These are phyloP conservation scores for Brachyrhaphis roseni DNA, from an alignment of 2,797 vertebrate species.

Conservation along the genomic window DNA sequence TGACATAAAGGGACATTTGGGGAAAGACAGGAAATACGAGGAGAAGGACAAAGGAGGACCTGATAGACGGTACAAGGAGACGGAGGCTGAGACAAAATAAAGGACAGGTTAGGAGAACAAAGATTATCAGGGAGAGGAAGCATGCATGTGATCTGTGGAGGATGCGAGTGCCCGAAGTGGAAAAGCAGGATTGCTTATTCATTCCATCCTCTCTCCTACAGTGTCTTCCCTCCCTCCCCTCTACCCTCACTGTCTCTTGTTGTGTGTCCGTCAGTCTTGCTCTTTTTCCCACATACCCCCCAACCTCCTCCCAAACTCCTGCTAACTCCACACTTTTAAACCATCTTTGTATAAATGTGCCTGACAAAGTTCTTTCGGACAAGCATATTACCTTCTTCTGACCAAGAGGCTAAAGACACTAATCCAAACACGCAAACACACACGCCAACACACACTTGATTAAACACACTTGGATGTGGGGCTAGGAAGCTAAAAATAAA, in stretches of 20 bases:
- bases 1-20: slow-evolving; percentile 64
- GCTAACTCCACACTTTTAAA: slow-evolving; percentile 65
- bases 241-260: slow-evolving; percentile 37
- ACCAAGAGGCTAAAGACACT: slow-evolving; percentile 77
- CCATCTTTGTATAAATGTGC: slow-evolving; percentile 63
- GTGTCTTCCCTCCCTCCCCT: slow-evolving; percentile 47
- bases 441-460: slow-evolving; percentile 61
- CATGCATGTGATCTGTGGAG: slow-evolving; percentile 71
- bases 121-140: slow-evolving; percentile 58
- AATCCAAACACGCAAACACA: slow-evolving; percentile 69
- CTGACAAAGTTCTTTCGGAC: slow-evolving; percentile 69
- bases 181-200: slow-evolving; percentile 80
- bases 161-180: slow-evolving; percentile 73
- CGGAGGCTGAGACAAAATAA: slow-evolving; percentile 58
- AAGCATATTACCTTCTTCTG: slow-evolving; percentile 79
- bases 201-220: slow-evolving; percentile 72
- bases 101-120: slow-evolving; percentile 53
- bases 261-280: slow-evolving; percentile 39
- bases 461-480: slow-evolving; percentile 75
- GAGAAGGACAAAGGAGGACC: slow-evolving; percentile 53
- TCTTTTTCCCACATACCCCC: slow-evolving; percentile 34
- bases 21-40: slow-evolving; percentile 36
- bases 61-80: slow-evolving; percentile 47
- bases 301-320: slow-evolving; percentile 22
- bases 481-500: slow-evolving; percentile 81